Evolutionary conservation across 2,888 invertebrate species (phyloP).

Genomic region (Calameuta idolon): DNA sequence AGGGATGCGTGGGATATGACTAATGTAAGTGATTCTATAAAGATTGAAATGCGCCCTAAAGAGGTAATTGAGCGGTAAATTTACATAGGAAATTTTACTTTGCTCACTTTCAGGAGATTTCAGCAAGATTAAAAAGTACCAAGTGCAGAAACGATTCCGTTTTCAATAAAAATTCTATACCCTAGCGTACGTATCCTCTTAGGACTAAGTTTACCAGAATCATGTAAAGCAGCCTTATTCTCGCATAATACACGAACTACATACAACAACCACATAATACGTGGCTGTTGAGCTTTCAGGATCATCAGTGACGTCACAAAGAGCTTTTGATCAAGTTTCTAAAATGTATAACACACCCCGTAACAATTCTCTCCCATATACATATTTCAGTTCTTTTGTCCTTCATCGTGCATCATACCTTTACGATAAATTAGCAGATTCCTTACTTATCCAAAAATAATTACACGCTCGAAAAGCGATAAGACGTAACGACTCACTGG

Average conservation of each 20-base stretch:
- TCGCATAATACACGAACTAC: background rate
- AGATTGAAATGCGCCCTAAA: background rate
- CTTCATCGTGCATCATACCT: background rate
- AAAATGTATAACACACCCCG: background rate
- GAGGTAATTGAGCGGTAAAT: background rate
- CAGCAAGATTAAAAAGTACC: background rate
- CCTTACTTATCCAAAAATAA: background rate
- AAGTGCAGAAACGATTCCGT: background rate
- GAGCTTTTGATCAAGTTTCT: background rate
- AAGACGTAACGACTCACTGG: background rate
- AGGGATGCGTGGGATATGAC: background rate
- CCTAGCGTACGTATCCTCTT: background rate
- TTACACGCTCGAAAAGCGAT: background rate
- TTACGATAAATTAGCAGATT: background rate
- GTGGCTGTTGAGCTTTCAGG: background rate
- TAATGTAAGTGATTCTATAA: background rate
- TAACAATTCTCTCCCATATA: background rate
- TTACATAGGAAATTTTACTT: background rate
- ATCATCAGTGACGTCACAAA: background rate
- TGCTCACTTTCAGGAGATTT: background rate
- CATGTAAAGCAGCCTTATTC: background rate
- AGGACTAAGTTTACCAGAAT: background rate
- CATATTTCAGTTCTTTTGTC: background rate
- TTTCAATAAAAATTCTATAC: background rate
- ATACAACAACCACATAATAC: background rate